Conservation (phyloP, 1,140 invertebrate genomes). For the Sinonovacula constricta region DNA sequence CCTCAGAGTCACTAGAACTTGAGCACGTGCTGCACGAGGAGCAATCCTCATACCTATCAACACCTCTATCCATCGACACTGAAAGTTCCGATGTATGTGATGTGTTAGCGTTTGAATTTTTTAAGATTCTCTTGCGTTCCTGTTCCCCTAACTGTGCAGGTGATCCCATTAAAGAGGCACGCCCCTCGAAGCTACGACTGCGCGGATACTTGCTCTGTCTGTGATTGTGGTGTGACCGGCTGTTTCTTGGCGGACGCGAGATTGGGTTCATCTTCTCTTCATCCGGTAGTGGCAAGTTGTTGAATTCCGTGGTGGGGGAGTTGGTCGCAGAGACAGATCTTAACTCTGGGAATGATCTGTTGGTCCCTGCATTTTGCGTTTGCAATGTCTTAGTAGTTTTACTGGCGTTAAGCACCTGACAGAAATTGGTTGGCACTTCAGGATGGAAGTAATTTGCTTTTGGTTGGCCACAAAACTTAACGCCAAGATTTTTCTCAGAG, state of each 20-base stretch:
- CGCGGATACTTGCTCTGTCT: constrained; percentile 62
- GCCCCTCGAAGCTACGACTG: constrained; percentile 73
- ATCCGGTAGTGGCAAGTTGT: constrained; percentile 65
- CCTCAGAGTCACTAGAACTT: constrained; percentile 72
- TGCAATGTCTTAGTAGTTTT: constrained; percentile 14
- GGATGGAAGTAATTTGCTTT: constrained; percentile 53
- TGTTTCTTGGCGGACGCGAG: constrained; percentile 57
- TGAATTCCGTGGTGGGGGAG: constrained; percentile 38
- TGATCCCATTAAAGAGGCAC: constrained; percentile 54
- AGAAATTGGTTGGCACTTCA: constrained; percentile 47
- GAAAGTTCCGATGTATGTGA: constrained; percentile 29
- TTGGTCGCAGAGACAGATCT: constrained; percentile 13
- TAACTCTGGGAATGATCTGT: constrained; percentile 64
- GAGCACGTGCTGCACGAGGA: constrained; percentile 73
- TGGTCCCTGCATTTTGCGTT: constrained; percentile 14
- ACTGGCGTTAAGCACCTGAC: constrained; percentile 27
- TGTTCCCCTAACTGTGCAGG: constrained; percentile 23
- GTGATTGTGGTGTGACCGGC: constrained; percentile 49
- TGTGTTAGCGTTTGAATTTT: constrained; percentile 33
- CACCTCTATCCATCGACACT: constrained; percentile 47
- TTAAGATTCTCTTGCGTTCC: constrained; percentile 39
- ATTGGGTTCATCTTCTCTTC: constrained; percentile 75
- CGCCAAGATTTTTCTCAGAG: constrained; percentile 71
- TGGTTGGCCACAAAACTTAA: constrained; percentile 65
- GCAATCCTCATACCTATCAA: constrained; percentile 45